Conservation (phyloP, 2,113 vertebrate species). For the Dromas ardeola region DNA sequence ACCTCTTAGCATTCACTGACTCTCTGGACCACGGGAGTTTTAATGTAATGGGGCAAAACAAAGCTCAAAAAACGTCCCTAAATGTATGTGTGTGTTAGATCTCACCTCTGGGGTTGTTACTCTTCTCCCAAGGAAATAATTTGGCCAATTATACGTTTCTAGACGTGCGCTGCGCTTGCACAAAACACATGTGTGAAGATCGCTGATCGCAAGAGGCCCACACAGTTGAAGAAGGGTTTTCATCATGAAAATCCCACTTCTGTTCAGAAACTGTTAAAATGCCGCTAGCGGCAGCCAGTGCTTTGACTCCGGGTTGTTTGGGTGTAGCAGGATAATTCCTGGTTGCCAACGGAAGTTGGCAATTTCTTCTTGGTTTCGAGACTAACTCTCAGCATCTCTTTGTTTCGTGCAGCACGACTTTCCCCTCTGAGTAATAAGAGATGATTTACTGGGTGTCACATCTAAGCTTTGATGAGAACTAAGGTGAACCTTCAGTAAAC, state of each 20-base stretch:
- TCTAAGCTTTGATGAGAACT: background rate
- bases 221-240: background rate
- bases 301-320: background rate
- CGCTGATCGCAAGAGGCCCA: background rate
- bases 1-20: background rate
- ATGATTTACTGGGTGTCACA: slow-evolving; percentile 24
- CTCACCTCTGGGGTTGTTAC: background rate
- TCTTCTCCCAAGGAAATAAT: background rate
- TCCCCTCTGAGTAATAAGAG: slow-evolving; percentile 31
- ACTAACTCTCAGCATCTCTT: slow-evolving; percentile 42
- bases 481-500: slow-evolving; percentile 41
- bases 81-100: background rate
- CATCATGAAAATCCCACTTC: background rate
- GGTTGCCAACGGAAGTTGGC: background rate
- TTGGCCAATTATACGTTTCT: background rate
- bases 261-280: background rate
- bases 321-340: background rate
- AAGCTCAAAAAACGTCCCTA: background rate
- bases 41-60: background rate
- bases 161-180: background rate
- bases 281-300: background rate
- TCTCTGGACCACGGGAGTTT: fast-evolving
- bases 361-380: slow-evolving; percentile 40
- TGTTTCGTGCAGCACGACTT: slow-evolving; percentile 26
- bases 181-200: background rate